A percentile compares a stretch with the other conserved stretches of the same genome.
Conservation (phyloP, 2,113 vertebrate species). For the Bucco capensis region DNA sequence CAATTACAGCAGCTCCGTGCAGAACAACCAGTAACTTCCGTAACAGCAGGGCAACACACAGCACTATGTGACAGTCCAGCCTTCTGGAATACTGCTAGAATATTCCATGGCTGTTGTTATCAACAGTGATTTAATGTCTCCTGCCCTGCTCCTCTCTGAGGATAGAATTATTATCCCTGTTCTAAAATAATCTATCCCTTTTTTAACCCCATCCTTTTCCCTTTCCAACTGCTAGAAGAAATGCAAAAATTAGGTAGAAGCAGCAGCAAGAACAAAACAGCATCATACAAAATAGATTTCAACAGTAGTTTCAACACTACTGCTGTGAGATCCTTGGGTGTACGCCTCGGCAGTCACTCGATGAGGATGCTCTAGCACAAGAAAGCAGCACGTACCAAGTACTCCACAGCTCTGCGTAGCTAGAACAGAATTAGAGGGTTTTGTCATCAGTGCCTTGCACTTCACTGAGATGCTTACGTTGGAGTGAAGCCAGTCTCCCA, state of each 20-base stretch:
- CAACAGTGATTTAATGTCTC: background rate
- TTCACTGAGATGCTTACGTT: background rate
- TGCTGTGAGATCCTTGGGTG: background rate
- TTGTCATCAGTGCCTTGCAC: background rate
- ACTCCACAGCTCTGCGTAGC: background rate
- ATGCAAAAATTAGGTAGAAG: background rate
- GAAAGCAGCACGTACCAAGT: background rate
- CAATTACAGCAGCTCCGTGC: background rate
- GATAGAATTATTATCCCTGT: background rate
- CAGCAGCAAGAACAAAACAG: background rate
- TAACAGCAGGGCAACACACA: background rate
- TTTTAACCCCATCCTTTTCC: background rate
- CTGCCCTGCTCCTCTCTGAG: background rate
- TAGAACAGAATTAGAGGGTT: background rate
- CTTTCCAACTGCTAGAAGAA: background rate
- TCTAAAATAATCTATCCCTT: background rate
- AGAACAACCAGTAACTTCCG: background rate
- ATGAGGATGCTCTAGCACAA: background rate
- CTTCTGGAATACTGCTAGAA: background rate
- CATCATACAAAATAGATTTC: background rate
- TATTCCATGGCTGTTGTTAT: background rate
- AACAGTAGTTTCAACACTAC: background rate
- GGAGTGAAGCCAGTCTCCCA: background rate
- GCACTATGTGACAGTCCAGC: background rate
- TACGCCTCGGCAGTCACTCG: background rate